Base-by-base conservation (phyloP, 2,888 invertebrate species). In the Euplexia lucipara region DNA sequence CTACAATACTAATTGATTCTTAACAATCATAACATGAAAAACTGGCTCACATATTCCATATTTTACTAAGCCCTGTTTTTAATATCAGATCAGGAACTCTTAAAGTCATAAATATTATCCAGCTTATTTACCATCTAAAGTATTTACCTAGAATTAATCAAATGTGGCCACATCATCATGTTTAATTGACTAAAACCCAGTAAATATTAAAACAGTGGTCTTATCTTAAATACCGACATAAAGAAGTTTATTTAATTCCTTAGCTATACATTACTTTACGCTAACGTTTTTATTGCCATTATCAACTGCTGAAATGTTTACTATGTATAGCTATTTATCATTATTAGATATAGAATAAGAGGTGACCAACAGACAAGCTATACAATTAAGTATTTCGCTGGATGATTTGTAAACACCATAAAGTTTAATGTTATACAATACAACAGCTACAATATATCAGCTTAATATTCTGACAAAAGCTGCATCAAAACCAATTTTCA, bases 81-180 rank as follows among this genome's bases (percentile, higher is more conserved):
- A 34, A 34, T 5, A 14, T 26, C 1, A 16, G 3, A 35, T 44
- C 16, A 42, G 16, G 9, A 14, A 68, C n/a, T 10, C 5, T 39
- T 1, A 9, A 41, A 39, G n/a, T 18, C n/a, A n/a, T n/a, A n/a
- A n/a, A 12, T 35, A 22, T 16, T 68, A 22, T n/a, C 6, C 9
- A 45, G 3, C 22, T 57, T 9, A 22, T 44, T 5, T 12, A 9
- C 1, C 10, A 41, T 1, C 0, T 0, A 30, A n/a, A n/a, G n/a
- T 7, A 35, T 16, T 0, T 18, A 12, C 2, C 6, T 20, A 2
- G 8, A 5, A 8, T 39, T 42, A 16, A 30, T 20, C 20, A 16
- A 14, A 42, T 20, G 9, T 49, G 48, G 71, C 65, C 77, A 72
- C 64, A 68, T 79, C 73, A 66, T 73, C 70, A 65, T 37, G 22